Percentiles rank a stretch among this genome's conserved stretches.
Evolutionary conservation across 2,888 invertebrate species (phyloP).

Genomic region (Acrocera orbiculus): DNA sequence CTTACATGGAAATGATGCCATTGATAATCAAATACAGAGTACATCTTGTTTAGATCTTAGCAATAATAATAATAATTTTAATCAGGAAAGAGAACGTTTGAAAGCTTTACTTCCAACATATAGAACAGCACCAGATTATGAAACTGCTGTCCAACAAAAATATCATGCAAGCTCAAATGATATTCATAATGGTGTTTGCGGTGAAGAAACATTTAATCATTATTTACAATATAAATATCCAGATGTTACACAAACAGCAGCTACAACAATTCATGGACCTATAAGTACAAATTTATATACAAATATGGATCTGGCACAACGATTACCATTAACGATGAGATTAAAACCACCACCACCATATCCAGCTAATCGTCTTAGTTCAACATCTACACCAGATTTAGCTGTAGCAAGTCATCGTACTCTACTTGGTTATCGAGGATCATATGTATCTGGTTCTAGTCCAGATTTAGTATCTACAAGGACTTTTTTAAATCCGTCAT

Average conservation of each 20-base stretch:
- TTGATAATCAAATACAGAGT: constrained; percentile 24
- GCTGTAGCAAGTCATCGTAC: constrained; percentile 50
- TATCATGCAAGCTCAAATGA: constrained; percentile 49
- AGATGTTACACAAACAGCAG: constrained; percentile 42
- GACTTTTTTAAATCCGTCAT: constrained; percentile 36
- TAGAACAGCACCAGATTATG: constrained; percentile 86
- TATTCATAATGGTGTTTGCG: constrained; percentile 37
- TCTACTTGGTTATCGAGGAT: constrained; percentile 23
- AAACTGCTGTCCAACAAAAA: constrained; percentile 78
- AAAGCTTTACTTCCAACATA: constrained; percentile 68
- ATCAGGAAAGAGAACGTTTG: constrained; percentile 32
- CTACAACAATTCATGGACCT: constrained; percentile 22
- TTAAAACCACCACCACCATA: constrained; percentile 71
- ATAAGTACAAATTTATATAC: constrained; percentile 17
- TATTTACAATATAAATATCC: constrained; percentile 36
- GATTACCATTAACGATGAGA: constrained; percentile 27
- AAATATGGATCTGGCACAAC: constrained; percentile 25
- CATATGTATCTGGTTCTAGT: constrained; percentile 56
- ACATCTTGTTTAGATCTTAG: constrained; percentile 29
- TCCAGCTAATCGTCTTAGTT: constrained; percentile 56
- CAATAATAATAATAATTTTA: constrained; percentile 23
- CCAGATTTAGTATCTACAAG: constrained; percentile 61
- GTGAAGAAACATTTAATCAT: constrained; percentile 21
- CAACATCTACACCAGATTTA: constrained; percentile 70
- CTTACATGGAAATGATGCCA: constrained; percentile 12